phyloP scores from a whole-genome alignment of 2,113 vertebrate species.

The Cyanoliseus patagonus region DNA sequence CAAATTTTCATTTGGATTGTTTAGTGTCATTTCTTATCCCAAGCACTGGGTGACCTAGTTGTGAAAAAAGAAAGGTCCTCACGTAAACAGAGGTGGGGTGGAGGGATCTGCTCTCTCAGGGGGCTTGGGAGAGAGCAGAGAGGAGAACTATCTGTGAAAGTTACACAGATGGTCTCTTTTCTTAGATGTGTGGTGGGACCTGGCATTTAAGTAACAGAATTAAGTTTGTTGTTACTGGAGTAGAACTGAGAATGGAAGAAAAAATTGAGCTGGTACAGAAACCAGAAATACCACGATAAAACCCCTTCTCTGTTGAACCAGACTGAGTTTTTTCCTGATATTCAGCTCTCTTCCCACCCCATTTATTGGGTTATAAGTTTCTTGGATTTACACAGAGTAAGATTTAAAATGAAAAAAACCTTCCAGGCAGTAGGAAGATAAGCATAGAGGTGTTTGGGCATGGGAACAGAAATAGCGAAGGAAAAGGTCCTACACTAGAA shows the following conservation, averaged over 20 bases:
- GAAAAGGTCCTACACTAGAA: background rate
- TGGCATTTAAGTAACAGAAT: background rate
- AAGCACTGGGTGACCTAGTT: background rate
- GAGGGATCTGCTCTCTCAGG: background rate
- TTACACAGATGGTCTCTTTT: background rate
- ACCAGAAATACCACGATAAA: background rate
- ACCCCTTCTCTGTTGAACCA: background rate
- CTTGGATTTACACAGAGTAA: background rate
- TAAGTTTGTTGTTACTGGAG: background rate
- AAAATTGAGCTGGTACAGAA: background rate
- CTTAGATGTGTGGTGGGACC: background rate
- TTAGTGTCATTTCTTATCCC: background rate
- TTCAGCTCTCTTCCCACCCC: background rate
- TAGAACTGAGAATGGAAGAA: background rate
- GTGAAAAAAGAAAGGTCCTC: background rate
- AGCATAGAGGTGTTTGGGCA: background rate
- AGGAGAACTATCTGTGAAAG: background rate
- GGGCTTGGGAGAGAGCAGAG: background rate
- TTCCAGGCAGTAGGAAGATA: background rate
- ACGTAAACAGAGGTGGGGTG: background rate
- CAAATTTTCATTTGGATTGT: constrained; percentile 9
- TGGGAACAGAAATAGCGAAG: background rate
- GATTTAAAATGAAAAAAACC: background rate
- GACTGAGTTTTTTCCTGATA: background rate
- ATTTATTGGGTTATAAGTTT: background rate